phyloP scores from a whole-genome alignment of 2,888 invertebrate species.

The Thecocarcelia acutangulata region DNA sequence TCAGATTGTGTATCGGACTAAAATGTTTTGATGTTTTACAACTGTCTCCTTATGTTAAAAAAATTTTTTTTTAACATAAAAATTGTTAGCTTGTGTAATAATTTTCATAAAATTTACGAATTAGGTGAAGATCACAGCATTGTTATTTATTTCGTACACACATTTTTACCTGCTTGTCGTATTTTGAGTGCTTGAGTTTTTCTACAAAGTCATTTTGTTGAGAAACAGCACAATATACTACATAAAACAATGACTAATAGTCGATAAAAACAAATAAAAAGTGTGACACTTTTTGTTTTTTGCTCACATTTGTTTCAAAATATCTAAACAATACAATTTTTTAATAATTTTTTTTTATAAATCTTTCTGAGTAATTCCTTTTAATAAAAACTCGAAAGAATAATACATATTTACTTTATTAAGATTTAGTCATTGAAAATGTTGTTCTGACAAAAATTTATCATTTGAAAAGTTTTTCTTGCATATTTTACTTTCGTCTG shows the following conservation, averaged over 20 bases:
- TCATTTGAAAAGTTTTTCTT: slow-evolving; percentile 20
- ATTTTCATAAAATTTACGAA: background rate
- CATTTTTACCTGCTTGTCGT: background rate
- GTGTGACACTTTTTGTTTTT: background rate
- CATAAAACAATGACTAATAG: slow-evolving; percentile 8
- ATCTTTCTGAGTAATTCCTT: no score
- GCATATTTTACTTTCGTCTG: slow-evolving; percentile 5
- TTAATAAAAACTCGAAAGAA: no score
- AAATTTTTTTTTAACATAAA: no score
- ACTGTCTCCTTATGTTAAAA: no score
- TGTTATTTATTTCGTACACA: background rate
- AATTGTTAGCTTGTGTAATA: background rate
- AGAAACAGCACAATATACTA: background rate
- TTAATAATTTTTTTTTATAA: no score
- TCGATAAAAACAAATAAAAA: slow-evolving; percentile 28
- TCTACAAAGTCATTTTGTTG: background rate
- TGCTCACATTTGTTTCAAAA: no score
- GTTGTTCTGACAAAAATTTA: slow-evolving; percentile 17
- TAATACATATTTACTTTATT: background rate
- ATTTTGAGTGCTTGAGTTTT: background rate
- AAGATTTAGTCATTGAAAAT: slow-evolving; percentile 16
- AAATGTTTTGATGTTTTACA: no score
- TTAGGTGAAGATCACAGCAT: slow-evolving; percentile 29
- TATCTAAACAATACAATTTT: no score
- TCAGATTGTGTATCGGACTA: no score